phyloP scores from a whole-genome alignment of 2,888 invertebrate genomes.

The Nomada lathburiana region DNA sequence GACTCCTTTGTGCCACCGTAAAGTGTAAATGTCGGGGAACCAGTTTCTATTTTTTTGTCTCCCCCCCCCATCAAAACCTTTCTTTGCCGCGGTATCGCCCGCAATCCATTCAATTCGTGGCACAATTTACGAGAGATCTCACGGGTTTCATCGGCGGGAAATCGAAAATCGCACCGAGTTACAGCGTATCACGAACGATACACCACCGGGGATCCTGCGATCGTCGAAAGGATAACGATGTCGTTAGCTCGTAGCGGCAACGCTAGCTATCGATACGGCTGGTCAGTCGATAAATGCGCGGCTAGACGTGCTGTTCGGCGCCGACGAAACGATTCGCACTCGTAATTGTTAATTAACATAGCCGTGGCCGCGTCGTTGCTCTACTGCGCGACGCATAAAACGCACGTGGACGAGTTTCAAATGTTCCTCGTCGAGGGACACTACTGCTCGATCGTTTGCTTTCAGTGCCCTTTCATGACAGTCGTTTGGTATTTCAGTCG shows the following conservation, averaged over 20 bases:
- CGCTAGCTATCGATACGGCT: slow-evolving; percentile 39
- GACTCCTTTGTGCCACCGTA: no score
- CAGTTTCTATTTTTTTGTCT: no score
- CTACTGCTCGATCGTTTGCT: neutral
- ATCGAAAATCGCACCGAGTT: slow-evolving; percentile 32
- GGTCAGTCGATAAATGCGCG: slow-evolving; percentile 68
- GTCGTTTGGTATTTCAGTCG: neutral
- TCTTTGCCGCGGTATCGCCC: neutral
- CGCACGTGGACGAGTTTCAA: slow-evolving; percentile 7
- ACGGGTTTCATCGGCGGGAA: slow-evolving; percentile 18
- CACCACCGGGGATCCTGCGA: slow-evolving; percentile 56
- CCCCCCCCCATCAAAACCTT: neutral
- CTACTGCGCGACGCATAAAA: slow-evolving; percentile 15
- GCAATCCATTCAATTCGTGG: neutral
- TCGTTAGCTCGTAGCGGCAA: slow-evolving; percentile 59
- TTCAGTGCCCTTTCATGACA: neutral
- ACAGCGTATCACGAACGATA: slow-evolving; percentile 35
- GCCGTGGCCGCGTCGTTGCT: slow-evolving; percentile 12
- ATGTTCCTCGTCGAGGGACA: neutral
- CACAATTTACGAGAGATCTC: neutral
- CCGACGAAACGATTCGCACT: slow-evolving; percentile 70
- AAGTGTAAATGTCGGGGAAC: no score
- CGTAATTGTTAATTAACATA: slow-evolving; percentile 76
- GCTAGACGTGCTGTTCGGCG: slow-evolving; percentile 69
- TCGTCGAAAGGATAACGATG: slow-evolving; percentile 68